Evolutionary conservation across 2,113 vertebrate genomes (phyloP).

Genomic region (Rhadina sibilatrix): DNA sequence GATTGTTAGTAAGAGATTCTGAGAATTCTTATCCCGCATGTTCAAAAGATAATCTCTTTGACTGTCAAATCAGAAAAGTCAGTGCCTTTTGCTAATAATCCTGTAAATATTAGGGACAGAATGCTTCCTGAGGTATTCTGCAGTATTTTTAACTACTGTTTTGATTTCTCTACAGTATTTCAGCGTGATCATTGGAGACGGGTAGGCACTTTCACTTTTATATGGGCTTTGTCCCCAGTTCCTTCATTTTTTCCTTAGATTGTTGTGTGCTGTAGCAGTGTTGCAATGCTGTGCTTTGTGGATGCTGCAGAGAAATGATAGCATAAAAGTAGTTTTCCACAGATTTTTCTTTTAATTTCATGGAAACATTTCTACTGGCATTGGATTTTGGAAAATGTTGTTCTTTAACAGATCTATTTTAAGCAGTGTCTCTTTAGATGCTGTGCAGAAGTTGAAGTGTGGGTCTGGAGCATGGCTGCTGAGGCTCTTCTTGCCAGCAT

Average conservation of each 20-base stretch:
- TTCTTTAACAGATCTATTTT: not conserved
- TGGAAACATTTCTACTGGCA: conserved; percentile 4
- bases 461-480: not conserved
- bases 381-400: not conserved
- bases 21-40: not conserved
- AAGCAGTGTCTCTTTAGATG: conserved; percentile 9
- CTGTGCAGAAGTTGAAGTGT: not conserved
- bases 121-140: not conserved
- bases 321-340: not conserved
- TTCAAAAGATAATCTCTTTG: not conserved
- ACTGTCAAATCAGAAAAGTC: not conserved
- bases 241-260: not conserved
- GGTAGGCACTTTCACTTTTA: conserved; percentile 45
- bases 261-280: conserved; percentile 16
- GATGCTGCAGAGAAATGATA: conserved; percentile 15
- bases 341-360: conserved; percentile 32
- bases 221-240: not conserved
- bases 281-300: conserved; percentile 19
- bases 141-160: conserved; percentile 12
- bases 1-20: not conserved
- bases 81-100: not conserved
- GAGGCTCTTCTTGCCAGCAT: conserved; percentile 19
- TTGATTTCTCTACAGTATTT: conserved; percentile 54
- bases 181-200: conserved; percentile 40
- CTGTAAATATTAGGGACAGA: not conserved